phyloP scores from a whole-genome alignment of 2,113 vertebrate genomes.

The Rhinogobius similis region DNA sequence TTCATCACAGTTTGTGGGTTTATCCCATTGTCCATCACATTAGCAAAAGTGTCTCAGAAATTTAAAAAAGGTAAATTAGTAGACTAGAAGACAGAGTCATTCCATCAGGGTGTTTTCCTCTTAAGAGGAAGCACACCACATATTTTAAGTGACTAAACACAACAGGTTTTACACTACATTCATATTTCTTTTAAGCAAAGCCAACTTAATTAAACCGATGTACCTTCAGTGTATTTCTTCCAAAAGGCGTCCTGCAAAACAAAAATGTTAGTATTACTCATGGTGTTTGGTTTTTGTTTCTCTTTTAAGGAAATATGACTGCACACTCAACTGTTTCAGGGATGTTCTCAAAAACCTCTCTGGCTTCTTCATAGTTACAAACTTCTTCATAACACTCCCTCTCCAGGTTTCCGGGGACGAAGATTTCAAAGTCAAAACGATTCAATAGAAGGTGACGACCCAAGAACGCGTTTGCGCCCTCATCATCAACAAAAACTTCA shows the following conservation, averaged over 20 bases:
- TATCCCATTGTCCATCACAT: not conserved
- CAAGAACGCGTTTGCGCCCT: slow-evolving; percentile 86
- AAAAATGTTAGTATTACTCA: not conserved
- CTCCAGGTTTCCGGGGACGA: slow-evolving; percentile 87
- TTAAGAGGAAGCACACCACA: too few relatives aligned
- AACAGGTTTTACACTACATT: not conserved
- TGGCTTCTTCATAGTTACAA: slow-evolving; percentile 93
- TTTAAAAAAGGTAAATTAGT: not conserved
- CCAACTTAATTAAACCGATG: not conserved
- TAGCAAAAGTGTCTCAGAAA: not conserved
- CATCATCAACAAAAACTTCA: slow-evolving; percentile 85
- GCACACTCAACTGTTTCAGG: slow-evolving; percentile 82
- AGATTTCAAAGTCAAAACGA: slow-evolving; percentile 92
- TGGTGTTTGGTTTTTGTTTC: not conserved
- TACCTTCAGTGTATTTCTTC: slow-evolving; percentile 84
- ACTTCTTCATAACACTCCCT: slow-evolving; percentile 92
- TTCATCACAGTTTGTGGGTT: not conserved
- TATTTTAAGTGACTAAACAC: too few relatives aligned
- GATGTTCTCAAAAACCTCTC: slow-evolving; percentile 89
- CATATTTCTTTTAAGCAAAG: not conserved
- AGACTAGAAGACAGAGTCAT: too few relatives aligned
- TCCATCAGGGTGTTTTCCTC: too few relatives aligned
- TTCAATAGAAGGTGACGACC: slow-evolving; percentile 88
- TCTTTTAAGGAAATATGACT: not conserved
- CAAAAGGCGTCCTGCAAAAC: slow-evolving; percentile 85